Evolutionary conservation across 1,140 invertebrate species (phyloP).

Genomic region (Trialeurodes vaporariorum): DNA sequence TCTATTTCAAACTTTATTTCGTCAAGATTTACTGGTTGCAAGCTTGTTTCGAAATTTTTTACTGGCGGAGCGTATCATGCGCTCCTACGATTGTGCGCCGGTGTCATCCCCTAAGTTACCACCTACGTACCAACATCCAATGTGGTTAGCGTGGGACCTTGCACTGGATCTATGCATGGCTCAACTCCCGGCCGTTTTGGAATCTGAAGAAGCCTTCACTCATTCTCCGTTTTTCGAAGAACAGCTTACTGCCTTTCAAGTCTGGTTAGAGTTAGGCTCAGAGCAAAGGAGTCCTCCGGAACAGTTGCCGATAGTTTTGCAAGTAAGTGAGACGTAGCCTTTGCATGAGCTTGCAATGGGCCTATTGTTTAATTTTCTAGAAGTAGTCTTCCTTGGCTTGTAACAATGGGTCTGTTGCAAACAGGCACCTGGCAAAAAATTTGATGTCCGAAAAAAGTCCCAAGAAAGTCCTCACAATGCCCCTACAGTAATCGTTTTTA

Average conservation of each 20-base stretch:
- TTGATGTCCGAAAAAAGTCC: too few species aligned
- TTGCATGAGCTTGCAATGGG: too few species aligned
- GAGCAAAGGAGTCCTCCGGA: constrained; percentile 73
- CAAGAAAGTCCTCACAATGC: too few species aligned
- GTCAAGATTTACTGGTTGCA: constrained; percentile 95
- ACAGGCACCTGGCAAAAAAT: too few species aligned
- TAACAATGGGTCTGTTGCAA: too few species aligned
- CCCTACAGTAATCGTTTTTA: too few species aligned
- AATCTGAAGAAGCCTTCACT: constrained; percentile 48
- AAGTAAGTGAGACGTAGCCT: too few species aligned
- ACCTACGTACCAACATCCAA: constrained; percentile 77
- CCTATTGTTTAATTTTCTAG: too few species aligned
- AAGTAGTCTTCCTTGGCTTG: too few species aligned
- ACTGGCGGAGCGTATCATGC: constrained; percentile 89
- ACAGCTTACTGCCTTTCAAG: constrained; percentile 96
- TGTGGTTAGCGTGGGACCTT: constrained; percentile 95
- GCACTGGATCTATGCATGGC: constrained; percentile 85
- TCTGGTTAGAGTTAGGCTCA: constrained; percentile 79
- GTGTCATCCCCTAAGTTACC: constrained; percentile 83
- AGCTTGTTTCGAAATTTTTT: constrained; percentile 96
- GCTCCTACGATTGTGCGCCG: constrained; percentile 91
- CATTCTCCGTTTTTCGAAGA: constrained; percentile 95
- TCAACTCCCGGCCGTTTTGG: constrained; percentile 69
- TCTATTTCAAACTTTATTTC: constrained; percentile 91
- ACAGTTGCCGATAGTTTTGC: constrained; percentile 94